Evolutionary conservation across 2,113 vertebrate species (phyloP).

Genomic region (Syrrhaptes paradoxus): DNA sequence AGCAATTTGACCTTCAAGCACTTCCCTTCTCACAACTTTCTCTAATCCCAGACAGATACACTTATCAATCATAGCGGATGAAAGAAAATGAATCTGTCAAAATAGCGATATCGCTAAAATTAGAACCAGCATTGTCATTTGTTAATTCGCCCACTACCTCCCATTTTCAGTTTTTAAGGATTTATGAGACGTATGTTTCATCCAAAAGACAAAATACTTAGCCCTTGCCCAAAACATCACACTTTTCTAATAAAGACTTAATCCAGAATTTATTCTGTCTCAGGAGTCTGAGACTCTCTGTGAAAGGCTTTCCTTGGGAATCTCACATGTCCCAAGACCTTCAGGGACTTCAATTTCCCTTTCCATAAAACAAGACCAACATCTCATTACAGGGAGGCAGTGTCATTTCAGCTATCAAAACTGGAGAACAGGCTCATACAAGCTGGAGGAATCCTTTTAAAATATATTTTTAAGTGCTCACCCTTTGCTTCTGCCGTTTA

Average conservation of each 20-base stretch:
- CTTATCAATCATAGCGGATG: conserved; percentile 29
- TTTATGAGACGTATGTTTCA: background rate
- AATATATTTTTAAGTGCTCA: accelerated
- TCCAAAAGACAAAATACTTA: background rate
- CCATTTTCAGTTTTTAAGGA: background rate
- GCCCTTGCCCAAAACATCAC: background rate
- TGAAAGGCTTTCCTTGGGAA: background rate
- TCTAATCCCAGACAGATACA: conserved; percentile 52
- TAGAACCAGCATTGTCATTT: background rate
- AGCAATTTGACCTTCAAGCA: conserved; percentile 61
- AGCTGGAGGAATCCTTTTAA: background rate
- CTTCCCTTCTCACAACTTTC: conserved; percentile 40
- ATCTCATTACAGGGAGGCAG: background rate
- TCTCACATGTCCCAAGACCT: accelerated
- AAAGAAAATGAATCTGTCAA: conserved; percentile 46
- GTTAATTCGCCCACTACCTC: background rate
- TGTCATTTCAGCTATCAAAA: background rate
- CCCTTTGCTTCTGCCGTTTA: background rate
- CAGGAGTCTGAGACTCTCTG: background rate
- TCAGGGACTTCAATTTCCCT: background rate
- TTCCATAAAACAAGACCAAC: background rate
- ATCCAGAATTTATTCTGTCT: background rate
- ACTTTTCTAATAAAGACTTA: background rate
- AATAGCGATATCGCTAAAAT: background rate
- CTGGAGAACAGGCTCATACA: background rate